Conservation (phyloP, 1,140 invertebrate genomes). For the Drosophila aff. region DNA sequence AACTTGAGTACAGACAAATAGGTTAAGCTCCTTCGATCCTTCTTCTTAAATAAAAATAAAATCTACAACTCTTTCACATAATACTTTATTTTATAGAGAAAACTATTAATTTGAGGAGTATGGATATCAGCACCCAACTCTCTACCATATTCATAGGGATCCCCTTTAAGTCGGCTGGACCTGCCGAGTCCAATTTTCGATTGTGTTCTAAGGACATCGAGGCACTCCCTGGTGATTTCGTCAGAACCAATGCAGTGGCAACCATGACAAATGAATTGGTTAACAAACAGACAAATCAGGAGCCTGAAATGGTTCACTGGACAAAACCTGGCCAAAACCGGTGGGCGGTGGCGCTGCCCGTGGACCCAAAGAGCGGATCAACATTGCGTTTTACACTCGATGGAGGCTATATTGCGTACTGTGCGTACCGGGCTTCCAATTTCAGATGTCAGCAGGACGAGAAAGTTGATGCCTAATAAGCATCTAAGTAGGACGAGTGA, state of each 20-base stretch:
- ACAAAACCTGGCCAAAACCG: slow-evolving; percentile 4
- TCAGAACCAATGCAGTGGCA: slow-evolving; percentile 7
- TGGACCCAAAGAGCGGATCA: slow-evolving; percentile 16
- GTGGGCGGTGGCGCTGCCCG: neutral
- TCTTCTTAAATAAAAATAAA: too few relatives aligned
- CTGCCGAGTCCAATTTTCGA: neutral
- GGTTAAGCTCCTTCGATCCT: too few relatives aligned
- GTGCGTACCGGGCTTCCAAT: slow-evolving; percentile 28
- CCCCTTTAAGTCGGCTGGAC: neutral
- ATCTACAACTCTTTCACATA: too few relatives aligned
- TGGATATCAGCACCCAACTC: neutral
- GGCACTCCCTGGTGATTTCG: slow-evolving; percentile 4
- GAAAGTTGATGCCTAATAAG: slow-evolving; percentile 65
- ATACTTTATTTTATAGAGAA: neutral
- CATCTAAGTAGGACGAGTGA: slow-evolving; percentile 64
- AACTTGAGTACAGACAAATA: too few relatives aligned
- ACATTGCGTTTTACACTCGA: slow-evolving; percentile 34
- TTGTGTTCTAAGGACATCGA: slow-evolving; percentile 6
- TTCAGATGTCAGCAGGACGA: slow-evolving; percentile 1
- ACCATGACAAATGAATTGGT: slow-evolving; percentile 65
- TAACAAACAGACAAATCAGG: slow-evolving; percentile 56
- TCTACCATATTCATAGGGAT: neutral
- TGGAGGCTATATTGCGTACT: slow-evolving; percentile 32
- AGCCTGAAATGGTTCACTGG: slow-evolving; percentile 34
- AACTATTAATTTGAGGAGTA: neutral